Percentiles rank a stretch among this genome's conserved stretches.
Evolutionary conservation across 2,797 vertebrate genomes (phyloP).

Genomic region (Macropodus opercularis): DNA sequence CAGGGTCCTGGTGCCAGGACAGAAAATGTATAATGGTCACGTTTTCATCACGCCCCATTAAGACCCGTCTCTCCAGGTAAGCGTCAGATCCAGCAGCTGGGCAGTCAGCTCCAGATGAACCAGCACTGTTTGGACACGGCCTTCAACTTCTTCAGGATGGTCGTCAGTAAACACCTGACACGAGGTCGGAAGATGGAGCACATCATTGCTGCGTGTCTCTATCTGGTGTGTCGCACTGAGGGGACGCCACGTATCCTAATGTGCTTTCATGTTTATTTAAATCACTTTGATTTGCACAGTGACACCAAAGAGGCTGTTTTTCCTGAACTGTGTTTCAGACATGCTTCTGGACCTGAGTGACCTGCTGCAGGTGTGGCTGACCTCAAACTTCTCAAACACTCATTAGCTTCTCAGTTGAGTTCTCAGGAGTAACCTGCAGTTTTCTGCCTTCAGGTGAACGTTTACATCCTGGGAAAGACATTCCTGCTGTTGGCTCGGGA

Average conservation of each 20-base stretch:
- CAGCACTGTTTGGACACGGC: slow-evolving; percentile 98
- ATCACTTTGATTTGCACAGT: not conserved
- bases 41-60: too few relatives aligned
- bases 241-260: slow-evolving; percentile 99
- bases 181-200: slow-evolving; percentile 93
- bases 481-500: slow-evolving; percentile 95
- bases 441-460: slow-evolving; percentile 87
- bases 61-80: too few relatives aligned
- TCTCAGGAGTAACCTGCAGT: not conserved
- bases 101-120: slow-evolving; percentile 95
- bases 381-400: not conserved
- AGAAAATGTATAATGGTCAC: too few relatives aligned
- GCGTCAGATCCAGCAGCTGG: slow-evolving; percentile 96
- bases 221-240: slow-evolving; percentile 96
- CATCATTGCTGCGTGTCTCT: slow-evolving; percentile 94
- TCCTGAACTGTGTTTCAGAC: slow-evolving; percentile 81
- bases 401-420: not conserved
- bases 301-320: slow-evolving; percentile 5
- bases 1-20: too few relatives aligned
- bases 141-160: slow-evolving; percentile 99
- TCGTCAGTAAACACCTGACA: slow-evolving; percentile 94
- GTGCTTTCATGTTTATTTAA: not conserved
- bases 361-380: slow-evolving; percentile 95
- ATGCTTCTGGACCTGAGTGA: slow-evolving; percentile 98
- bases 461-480: slow-evolving; percentile 96